Percentiles rank a stretch among this genome's conserved stretches.
phyloP scores from a whole-genome alignment of 2,113 vertebrate genomes.

The Panurus biarmicus region DNA sequence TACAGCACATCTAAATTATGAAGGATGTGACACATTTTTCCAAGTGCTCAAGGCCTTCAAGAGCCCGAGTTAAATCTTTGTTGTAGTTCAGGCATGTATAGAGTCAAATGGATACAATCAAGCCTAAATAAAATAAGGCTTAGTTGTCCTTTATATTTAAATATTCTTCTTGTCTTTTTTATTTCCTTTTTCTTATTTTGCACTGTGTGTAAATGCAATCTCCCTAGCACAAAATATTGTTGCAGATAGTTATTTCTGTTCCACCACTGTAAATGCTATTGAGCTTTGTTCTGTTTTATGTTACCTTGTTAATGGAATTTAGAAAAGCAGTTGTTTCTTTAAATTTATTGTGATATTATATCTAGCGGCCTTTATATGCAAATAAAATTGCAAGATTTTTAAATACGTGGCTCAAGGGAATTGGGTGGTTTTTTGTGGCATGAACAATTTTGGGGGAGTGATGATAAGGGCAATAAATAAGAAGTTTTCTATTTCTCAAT shows the following conservation, averaged over 20 bases:
- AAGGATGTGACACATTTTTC: slow-evolving; percentile 65
- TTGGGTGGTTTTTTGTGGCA: neutral
- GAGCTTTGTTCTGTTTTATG: slow-evolving; percentile 84
- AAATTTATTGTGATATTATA: slow-evolving; percentile 98
- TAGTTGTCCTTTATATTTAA: slow-evolving; percentile 90
- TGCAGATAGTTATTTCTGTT: slow-evolving; percentile 91
- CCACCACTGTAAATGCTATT: slow-evolving; percentile 90
- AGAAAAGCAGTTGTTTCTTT: slow-evolving; percentile 87
- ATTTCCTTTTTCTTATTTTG: slow-evolving; percentile 81
- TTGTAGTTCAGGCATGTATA: slow-evolving; percentile 72
- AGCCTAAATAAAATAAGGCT: slow-evolving; percentile 85
- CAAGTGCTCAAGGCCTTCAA: slow-evolving; percentile 69
- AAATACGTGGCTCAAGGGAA: slow-evolving; percentile 55
- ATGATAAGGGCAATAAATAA: neutral
- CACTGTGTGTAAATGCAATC: slow-evolving; percentile 99
- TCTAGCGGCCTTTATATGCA: slow-evolving; percentile 99
- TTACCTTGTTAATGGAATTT: slow-evolving; percentile 88
- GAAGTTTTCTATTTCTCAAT: slow-evolving; percentile 30
- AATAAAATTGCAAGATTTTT: slow-evolving; percentile 99
- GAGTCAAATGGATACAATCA: slow-evolving; percentile 73
- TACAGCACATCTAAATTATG: slow-evolving; percentile 60
- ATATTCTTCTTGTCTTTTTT: slow-evolving; percentile 82
- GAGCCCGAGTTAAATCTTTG: slow-evolving; percentile 70
- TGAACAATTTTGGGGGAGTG: neutral
- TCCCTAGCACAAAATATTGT: slow-evolving; percentile 94